Percentiles rank a stretch among this genome's conserved stretches.
Conservation (phyloP, 1,140 invertebrate genomes). For the Acromyrmex echinatior region DNA sequence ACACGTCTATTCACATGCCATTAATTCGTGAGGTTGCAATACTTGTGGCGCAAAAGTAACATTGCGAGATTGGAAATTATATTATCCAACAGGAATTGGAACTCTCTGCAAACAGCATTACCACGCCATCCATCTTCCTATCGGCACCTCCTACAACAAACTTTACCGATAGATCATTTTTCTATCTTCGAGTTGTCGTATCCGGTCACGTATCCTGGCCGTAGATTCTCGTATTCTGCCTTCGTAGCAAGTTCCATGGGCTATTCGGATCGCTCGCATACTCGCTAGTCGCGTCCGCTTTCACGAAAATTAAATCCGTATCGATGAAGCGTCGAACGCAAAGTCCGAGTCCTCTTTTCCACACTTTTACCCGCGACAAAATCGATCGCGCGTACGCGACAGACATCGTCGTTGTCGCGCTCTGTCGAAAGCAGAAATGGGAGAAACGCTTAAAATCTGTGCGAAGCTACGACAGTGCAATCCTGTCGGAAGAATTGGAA, state of each 20-base stretch:
- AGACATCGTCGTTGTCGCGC: conserved; percentile 53
- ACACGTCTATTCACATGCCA: conserved; percentile 48
- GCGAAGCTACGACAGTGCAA: conserved; percentile 68
- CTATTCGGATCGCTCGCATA: conserved; percentile 41
- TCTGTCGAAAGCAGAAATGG: conserved; percentile 71
- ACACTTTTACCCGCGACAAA: conserved; percentile 66
- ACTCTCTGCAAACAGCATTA: conserved; percentile 64
- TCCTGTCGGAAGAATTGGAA: conserved; percentile 59
- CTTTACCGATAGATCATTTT: conserved; percentile 65
- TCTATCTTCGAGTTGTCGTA: conserved; percentile 63
- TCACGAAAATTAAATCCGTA: conserved; percentile 78
- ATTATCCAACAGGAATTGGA: conserved; percentile 61
- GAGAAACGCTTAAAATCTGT: conserved; percentile 71
- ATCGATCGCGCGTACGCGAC: conserved; percentile 55
- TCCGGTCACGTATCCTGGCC: conserved; percentile 52
- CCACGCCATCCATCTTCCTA: conserved; percentile 70
- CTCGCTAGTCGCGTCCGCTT: conserved; percentile 63
- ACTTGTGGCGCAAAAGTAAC: conserved; percentile 58
- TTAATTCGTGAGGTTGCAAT: conserved; percentile 47
- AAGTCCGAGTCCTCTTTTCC: conserved; percentile 41
- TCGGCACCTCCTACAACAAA: conserved; percentile 62
- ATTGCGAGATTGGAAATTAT: conserved; percentile 59
- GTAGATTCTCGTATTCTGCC: conserved; percentile 37
- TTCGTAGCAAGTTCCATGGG: conserved; percentile 25
- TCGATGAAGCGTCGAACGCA: conserved; percentile 70